These are phyloP conservation scores for Bucorvus abyssinicus DNA, from an alignment of 2,797 vertebrate genomes.

Conservation along the genomic window DNA sequence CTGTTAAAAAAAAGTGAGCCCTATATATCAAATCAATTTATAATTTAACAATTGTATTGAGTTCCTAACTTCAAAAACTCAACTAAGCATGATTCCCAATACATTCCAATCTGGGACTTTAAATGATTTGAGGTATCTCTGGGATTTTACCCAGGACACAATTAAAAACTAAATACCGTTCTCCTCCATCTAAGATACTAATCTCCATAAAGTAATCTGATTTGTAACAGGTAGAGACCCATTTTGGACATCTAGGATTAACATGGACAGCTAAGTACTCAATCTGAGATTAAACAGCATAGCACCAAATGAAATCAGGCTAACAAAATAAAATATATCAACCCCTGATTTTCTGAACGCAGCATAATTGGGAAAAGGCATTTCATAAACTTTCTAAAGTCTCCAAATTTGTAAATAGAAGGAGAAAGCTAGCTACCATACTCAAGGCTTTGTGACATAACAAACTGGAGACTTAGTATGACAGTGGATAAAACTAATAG, in stretches of 20 bases:
- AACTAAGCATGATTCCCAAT: background rate
- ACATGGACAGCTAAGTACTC: background rate
- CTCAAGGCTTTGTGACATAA: constrained; percentile 35
- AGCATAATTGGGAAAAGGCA: background rate
- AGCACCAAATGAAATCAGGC: background rate
- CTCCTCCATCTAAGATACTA: background rate
- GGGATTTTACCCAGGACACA: background rate
- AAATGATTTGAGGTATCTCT: background rate
- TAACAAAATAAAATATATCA: background rate
- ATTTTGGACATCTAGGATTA: background rate
- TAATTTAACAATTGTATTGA: background rate
- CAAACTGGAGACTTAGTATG: constrained; percentile 4
- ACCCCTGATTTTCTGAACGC: background rate
- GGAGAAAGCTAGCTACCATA: background rate
- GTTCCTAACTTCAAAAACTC: background rate
- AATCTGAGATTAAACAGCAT: background rate
- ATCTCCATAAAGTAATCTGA: background rate
- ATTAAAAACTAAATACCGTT: background rate
- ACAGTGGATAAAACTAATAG: constrained; percentile 18
- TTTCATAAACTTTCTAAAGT: background rate
- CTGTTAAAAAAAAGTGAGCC: background rate
- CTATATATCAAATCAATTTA: background rate
- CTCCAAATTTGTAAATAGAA: background rate
- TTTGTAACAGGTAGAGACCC: background rate
- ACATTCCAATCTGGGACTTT: background rate